phyloP scores from a whole-genome alignment of 2,888 invertebrate genomes.

The Slavum lentiscoides region DNA sequence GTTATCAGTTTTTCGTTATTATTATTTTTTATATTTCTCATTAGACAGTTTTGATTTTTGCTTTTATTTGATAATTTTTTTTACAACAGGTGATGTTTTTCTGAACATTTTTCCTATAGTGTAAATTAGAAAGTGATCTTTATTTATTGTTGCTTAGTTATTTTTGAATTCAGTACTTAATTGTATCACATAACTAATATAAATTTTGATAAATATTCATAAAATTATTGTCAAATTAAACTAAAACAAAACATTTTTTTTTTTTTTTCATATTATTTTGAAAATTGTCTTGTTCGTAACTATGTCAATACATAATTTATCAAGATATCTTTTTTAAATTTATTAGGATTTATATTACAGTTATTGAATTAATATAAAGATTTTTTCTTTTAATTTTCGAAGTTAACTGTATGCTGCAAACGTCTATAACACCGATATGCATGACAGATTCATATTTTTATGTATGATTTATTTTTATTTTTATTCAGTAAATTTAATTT shows the following conservation, averaged over 20 bases:
- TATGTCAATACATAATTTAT: too few relatives aligned
- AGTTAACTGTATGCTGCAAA: slow-evolving; percentile 9
- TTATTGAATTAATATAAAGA: too few relatives aligned
- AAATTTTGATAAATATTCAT: too few relatives aligned
- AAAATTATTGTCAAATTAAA: too few relatives aligned
- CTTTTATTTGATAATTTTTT: slow-evolving; percentile 10
- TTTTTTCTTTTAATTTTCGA: neutral
- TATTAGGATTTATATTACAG: too few relatives aligned
- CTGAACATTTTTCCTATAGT: neutral
- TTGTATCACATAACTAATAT: too few relatives aligned
- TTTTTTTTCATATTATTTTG: too few relatives aligned
- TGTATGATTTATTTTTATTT: slow-evolving; percentile 7
- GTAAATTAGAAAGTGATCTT: neutral
- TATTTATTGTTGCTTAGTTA: neutral
- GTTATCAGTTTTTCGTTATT: slow-evolving; percentile 1
- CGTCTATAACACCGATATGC: neutral
- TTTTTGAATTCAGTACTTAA: neutral
- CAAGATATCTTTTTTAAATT: too few relatives aligned
- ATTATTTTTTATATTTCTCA: neutral
- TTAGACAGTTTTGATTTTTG: slow-evolving; percentile 8
- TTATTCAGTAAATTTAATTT: neutral
- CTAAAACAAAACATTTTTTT: too few relatives aligned
- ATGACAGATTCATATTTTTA: neutral
- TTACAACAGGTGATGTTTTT: slow-evolving; percentile 23
- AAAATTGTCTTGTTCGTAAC: too few relatives aligned